Conservation (phyloP, 2,888 invertebrate species). For the Drosophila neonasuta region DNA sequence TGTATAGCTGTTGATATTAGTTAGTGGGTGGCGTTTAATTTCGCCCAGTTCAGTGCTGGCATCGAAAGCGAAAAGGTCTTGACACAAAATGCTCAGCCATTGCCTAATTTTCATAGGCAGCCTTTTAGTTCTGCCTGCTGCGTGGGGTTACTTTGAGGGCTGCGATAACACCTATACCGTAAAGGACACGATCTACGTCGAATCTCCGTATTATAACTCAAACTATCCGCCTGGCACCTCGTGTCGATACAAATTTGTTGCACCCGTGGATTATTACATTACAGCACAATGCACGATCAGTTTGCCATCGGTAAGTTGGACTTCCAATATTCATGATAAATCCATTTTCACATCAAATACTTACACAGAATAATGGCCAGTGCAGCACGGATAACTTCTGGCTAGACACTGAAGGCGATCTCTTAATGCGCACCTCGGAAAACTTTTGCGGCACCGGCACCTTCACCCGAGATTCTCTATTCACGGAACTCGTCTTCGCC, state of each 20-base stretch:
- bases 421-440: conserved; percentile 67
- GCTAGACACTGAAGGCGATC: conserved; percentile 77
- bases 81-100: conserved; percentile 43
- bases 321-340: too few species aligned
- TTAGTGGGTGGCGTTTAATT: conserved; percentile 28
- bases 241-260: conserved; percentile 79
- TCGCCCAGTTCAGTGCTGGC: conserved; percentile 58
- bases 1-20: conserved; percentile 52
- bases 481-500: conserved; percentile 69
- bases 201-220: conserved; percentile 78
- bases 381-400: conserved; percentile 79
- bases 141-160: conserved; percentile 59
- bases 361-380: conserved; percentile 34
- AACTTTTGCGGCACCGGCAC: conserved; percentile 76
- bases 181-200: conserved; percentile 59
- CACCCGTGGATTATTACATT: conserved; percentile 75
- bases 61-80: conserved; percentile 40
- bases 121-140: conserved; percentile 48
- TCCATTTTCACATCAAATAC: not conserved
- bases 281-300: conserved; percentile 64
- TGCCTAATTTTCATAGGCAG: conserved; percentile 41
- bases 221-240: conserved; percentile 74
- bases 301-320: conserved; percentile 67
- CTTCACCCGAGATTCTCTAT: conserved; percentile 62
- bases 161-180: conserved; percentile 72